phyloP scores from a whole-genome alignment of 2,797 vertebrate genomes.

The Macrochelys suwanniensis region DNA sequence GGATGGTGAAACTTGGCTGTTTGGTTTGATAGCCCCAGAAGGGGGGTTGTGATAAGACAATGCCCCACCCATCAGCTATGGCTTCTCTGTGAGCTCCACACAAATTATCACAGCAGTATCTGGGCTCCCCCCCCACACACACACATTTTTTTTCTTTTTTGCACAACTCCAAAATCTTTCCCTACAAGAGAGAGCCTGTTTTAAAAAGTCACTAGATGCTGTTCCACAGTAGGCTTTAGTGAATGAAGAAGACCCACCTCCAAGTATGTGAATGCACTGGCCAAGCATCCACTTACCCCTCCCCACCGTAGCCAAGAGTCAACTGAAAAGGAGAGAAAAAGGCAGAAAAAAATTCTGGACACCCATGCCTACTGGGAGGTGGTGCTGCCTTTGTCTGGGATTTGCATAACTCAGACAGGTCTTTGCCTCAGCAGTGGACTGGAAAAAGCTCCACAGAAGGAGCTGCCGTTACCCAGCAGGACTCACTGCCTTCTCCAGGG shows the following conservation, averaged over 20 bases:
- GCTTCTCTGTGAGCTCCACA: not conserved
- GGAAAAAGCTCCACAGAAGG: not conserved
- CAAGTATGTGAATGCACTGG: not conserved
- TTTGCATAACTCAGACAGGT: not conserved
- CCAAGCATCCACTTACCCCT: not conserved
- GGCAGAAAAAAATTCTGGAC: not conserved
- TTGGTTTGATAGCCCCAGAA: not conserved
- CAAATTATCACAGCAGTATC: not conserved
- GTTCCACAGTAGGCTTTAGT: not conserved
- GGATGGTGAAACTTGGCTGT: not conserved
- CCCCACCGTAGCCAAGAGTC: not conserved
- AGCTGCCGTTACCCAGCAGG: not conserved
- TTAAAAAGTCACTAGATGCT: not conserved
- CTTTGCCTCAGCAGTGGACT: not conserved
- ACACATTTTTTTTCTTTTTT: too few relatives aligned
- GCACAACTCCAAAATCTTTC: not conserved
- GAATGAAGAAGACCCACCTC: not conserved
- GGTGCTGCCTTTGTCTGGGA: not conserved
- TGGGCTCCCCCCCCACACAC: fast-evolving
- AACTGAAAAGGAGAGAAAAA: not conserved
- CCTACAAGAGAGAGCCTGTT: not conserved
- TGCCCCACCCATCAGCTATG: not conserved
- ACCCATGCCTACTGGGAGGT: not conserved
- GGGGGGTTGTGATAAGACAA: not conserved
- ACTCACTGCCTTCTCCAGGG: not conserved